Evolutionary conservation across 2,113 vertebrate genomes (phyloP), one percentile per base, ranked within the genome.

Genomic region (Falcunculus frontatus): DNA sequence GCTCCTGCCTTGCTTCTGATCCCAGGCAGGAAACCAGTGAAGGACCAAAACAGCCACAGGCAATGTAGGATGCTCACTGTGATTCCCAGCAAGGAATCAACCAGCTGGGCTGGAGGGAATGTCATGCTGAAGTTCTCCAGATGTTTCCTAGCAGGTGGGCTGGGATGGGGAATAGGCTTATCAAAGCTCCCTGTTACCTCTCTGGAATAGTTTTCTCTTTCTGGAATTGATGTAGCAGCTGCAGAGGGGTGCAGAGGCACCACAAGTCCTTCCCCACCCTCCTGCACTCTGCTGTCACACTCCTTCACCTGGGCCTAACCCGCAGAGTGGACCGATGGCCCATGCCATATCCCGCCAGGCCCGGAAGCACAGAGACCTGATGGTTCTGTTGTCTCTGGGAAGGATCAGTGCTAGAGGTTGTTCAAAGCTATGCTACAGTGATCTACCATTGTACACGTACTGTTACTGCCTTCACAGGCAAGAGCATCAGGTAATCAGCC

Each of bases 401-500:
- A 69, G 63, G 47, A 47, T n/a, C 74, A 64, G 44, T 13, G 39
- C 52, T 8, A 41, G 32, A 80, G 41, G 60, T 46, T 83, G 86
- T 67, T 20, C 78, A 90, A 46, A 82, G n/a, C 4, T 2, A 3
- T 50, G 44, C 22, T 68, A 3, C 5, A 82, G 70, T 55, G 30
- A 59, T 39, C 42, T 50, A 18, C 59, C 20, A 44, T 22, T 0
- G 0, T 21, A 16, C 53, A 26, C 41, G 41, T 0, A 2, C 68
- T 47, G 42, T 32, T 80, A 47, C 1, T 88, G 65, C 68, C 26
- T 53, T 67, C 81, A 70, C 11, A 59, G 90, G 52, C 49, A 85
- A 44, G 32, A 83, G 52, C 80, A 67, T 49, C 79, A 75, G 47
- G 46, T 75, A 59, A 88, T 84, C 72, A 81, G 79, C 82, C 39